Conservation (phyloP, 2,888 invertebrate genomes). For the Lycocerus yunnanus region DNA sequence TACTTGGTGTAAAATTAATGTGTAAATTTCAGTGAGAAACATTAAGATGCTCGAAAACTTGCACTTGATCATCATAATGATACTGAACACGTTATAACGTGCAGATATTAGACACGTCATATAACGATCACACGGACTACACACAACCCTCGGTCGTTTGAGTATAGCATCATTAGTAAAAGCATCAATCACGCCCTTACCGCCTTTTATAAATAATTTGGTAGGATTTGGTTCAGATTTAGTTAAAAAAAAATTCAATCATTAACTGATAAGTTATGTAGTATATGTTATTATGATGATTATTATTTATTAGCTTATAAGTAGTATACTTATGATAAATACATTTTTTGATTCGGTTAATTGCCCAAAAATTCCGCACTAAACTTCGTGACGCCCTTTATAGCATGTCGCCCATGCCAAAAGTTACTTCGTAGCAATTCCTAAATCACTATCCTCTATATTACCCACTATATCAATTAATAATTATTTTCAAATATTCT, state of each 20-base stretch:
- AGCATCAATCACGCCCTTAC: conserved; percentile 36
- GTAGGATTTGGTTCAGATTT: background rate
- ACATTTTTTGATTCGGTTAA: background rate
- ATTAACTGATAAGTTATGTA: background rate
- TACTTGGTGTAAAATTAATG: background rate
- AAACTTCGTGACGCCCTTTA: background rate
- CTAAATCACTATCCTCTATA: background rate
- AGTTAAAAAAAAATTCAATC: conserved; percentile 11
- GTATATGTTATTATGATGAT: background rate
- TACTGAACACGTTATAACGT: conserved; percentile 20
- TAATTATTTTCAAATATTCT: background rate
- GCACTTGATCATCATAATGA: conserved; percentile 18
- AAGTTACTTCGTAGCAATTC: background rate
- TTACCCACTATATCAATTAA: too few species aligned
- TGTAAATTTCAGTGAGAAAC: background rate
- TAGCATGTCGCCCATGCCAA: background rate
- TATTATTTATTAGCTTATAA: background rate
- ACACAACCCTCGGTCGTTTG: conserved; percentile 20
- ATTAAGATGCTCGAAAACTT: conserved; percentile 14
- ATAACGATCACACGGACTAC: conserved; percentile 30
- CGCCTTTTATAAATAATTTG: conserved; percentile 26
- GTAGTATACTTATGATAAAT: background rate
- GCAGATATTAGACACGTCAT: conserved; percentile 30
- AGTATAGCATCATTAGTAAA: conserved; percentile 34
- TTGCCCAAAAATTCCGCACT: background rate